A percentile compares a stretch with the other conserved stretches of the same genome.
These are phyloP conservation scores for Corythaixoides concolor DNA, from an alignment of 2,113 vertebrate genomes.

Conservation along the genomic window DNA sequence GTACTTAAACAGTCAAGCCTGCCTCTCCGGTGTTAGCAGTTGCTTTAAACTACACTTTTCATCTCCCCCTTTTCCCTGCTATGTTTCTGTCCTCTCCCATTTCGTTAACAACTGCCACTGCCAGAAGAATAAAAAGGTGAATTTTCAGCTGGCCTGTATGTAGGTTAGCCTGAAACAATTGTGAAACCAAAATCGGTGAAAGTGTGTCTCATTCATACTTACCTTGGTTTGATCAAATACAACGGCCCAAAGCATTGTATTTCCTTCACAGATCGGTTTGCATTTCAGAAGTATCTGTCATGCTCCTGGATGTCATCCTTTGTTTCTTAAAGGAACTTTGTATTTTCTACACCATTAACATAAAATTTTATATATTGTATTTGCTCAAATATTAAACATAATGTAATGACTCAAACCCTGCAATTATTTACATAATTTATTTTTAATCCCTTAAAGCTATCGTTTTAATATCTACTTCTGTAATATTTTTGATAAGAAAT, in stretches of 20 bases:
- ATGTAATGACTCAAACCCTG: not conserved
- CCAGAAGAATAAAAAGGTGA: not conserved
- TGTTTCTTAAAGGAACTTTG: slow-evolving; percentile 46
- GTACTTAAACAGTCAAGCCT: not conserved
- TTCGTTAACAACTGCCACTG: not conserved
- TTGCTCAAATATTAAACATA: slow-evolving; percentile 3
- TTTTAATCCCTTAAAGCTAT: not conserved
- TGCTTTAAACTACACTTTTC: not conserved
- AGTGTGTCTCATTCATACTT: not conserved
- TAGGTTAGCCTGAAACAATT: not conserved
- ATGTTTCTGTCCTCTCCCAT: rapidly evolving
- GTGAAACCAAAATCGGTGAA: not conserved
- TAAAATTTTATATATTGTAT: not conserved
- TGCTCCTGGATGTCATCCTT: not conserved
- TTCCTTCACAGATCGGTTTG: not conserved
- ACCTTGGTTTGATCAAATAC: not conserved
- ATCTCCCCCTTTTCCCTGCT: not conserved
- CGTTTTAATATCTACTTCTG: not conserved
- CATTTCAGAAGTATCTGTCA: not conserved
- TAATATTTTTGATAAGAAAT: not conserved
- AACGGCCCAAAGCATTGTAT: not conserved
- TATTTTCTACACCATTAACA: not conserved
- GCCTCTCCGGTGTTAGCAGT: not conserved
- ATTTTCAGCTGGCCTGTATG: not conserved
- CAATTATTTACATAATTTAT: not conserved